A percentile compares a stretch with the other conserved stretches of the same genome.
Conservation (phyloP, 2,888 invertebrate species). For the Nipponacmea schrenckii region DNA sequence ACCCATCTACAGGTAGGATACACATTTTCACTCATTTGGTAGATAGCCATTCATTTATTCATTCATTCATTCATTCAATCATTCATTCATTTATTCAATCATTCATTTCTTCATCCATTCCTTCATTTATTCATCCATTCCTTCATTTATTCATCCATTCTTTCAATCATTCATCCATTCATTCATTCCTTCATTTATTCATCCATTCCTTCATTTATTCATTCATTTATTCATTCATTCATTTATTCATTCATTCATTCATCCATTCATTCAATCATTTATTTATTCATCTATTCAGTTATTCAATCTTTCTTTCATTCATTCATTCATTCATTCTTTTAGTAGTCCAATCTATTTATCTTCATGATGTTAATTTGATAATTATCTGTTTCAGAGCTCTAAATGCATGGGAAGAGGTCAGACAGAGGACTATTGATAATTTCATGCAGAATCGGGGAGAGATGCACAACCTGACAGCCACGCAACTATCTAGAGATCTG, state of each 20-base stretch:
- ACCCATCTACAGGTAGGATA: conserved; percentile 80
- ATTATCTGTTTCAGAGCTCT: conserved; percentile 73
- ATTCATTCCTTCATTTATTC: background rate
- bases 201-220: background rate
- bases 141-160: no score
- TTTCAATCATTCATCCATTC: background rate
- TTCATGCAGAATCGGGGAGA: conserved; percentile 77
- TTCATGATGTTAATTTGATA: background rate
- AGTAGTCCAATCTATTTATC: conserved; percentile 3
- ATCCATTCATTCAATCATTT: background rate
- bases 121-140: background rate
- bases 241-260: background rate
- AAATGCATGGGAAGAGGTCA: conserved; percentile 81
- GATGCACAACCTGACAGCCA: conserved; percentile 87
- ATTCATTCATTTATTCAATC: no score
- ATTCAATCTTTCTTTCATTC: background rate
- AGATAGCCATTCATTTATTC: background rate
- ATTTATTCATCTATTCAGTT: background rate
- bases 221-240: background rate
- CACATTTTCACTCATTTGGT: no score
- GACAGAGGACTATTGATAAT: conserved; percentile 77
- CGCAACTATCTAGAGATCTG: conserved; percentile 81
- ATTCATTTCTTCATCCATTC: background rate
- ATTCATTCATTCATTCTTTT: background rate
- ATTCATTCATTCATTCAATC: background rate